Conservation (phyloP, 2,797 vertebrate species). For the Adrianichthys oophorus region DNA sequence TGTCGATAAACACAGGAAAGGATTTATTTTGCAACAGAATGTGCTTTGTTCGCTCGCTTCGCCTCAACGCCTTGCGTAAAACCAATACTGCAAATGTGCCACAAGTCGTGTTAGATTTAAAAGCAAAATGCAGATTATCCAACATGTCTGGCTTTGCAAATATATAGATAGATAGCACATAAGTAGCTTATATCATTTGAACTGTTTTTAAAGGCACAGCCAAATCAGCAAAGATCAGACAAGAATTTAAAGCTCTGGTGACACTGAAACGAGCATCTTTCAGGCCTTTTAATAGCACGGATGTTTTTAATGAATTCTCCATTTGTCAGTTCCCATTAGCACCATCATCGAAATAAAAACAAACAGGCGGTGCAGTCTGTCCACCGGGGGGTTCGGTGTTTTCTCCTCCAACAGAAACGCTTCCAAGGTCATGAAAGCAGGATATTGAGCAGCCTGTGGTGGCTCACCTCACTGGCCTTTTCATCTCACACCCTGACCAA, state of each 20-base stretch:
- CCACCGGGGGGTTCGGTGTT: conserved; percentile 68
- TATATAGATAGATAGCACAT: background rate
- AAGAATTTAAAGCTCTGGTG: too few relatives aligned
- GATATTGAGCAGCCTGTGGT: conserved; percentile 42
- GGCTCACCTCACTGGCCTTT: conserved; percentile 38
- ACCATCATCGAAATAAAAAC: conserved; percentile 19
- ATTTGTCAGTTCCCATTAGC: conserved; percentile 6
- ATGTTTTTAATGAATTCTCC: background rate
- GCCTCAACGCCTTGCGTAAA: too few relatives aligned
- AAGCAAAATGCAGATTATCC: conserved; percentile 6
- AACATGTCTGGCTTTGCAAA: background rate
- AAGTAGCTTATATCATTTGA: conserved; percentile 2
- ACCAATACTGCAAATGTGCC: background rate
- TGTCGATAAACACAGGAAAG: background rate
- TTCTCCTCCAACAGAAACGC: conserved; percentile 70
- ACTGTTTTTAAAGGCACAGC: too few relatives aligned
- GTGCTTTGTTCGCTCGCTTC: too few relatives aligned
- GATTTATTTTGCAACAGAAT: background rate
- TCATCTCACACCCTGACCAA: conserved; percentile 11
- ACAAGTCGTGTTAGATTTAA: background rate
- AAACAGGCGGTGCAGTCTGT: conserved; percentile 44
- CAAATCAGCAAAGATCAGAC: too few relatives aligned
- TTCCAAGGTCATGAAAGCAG: conserved; percentile 82
- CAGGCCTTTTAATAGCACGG: conserved; percentile 34
- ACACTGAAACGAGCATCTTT: too few relatives aligned